Conservation (phyloP, 1,140 invertebrate species). For the Harlomillsia oculata region DNA sequence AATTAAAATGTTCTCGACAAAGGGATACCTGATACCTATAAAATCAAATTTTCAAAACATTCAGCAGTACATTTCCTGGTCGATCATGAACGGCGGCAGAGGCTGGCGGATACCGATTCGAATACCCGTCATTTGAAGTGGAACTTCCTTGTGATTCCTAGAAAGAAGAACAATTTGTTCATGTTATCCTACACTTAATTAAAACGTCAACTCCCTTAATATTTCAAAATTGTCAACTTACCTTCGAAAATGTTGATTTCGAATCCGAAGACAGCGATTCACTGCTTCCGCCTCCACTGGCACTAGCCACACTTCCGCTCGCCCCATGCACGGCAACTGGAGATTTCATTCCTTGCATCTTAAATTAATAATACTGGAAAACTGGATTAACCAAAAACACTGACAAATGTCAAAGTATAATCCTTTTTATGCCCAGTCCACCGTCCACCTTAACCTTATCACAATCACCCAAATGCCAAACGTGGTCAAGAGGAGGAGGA, state of each 20-base stretch:
- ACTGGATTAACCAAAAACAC: too few species aligned
- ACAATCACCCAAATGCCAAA: too few species aligned
- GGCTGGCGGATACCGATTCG: neutral
- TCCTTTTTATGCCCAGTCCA: too few species aligned
- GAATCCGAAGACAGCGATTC: conserved; percentile 69
- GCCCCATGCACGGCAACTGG: too few species aligned
- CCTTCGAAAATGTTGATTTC: conserved; percentile 68
- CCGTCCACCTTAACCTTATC: too few species aligned
- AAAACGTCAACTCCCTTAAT: conserved; percentile 21
- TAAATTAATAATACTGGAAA: too few species aligned
- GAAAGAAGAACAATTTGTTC: neutral
- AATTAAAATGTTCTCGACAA: too few species aligned
- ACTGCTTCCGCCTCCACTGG: conserved; percentile 47
- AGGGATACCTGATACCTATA: neutral
- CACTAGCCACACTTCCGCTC: too few species aligned
- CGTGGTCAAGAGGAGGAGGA: too few species aligned
- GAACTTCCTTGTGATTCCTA: conserved; percentile 24
- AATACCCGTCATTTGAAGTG: conserved; percentile 11
- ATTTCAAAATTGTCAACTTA: conserved; percentile 53
- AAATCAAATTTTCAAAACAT: conserved; percentile 1
- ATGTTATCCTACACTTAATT: neutral
- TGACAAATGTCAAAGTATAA: too few species aligned
- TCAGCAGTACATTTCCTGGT: conserved; percentile 17
- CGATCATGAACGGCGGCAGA: neutral
- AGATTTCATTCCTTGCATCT: too few species aligned